phyloP scores from a whole-genome alignment of 1,140 invertebrate species.

The Microplitis mediator region DNA sequence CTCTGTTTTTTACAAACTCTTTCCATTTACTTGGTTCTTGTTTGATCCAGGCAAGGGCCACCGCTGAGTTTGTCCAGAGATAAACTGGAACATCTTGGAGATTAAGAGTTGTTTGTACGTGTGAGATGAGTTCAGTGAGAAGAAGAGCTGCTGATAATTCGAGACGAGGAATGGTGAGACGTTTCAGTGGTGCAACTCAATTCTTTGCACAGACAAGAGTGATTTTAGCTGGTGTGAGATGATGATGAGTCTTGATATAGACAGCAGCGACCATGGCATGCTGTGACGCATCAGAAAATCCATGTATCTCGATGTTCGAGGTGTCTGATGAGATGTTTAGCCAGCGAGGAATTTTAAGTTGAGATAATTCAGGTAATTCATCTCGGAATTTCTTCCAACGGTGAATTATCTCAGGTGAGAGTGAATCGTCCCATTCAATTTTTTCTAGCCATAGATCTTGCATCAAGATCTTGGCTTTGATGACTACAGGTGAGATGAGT shows the following conservation, averaged over 20 bases:
- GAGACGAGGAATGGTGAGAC: conserved; percentile 39
- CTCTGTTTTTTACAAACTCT: conserved; percentile 48
- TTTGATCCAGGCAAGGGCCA: conserved; percentile 26
- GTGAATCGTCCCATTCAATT: conserved; percentile 44
- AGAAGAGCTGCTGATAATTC: conserved; percentile 38
- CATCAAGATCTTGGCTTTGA: conserved; percentile 45
- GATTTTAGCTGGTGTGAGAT: background rate
- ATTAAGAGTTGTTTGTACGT: conserved; percentile 11
- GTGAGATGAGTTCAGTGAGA: conserved; percentile 23
- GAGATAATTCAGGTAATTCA: too few species aligned
- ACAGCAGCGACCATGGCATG: conserved; percentile 4
- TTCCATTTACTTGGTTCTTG: background rate
- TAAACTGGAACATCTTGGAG: background rate
- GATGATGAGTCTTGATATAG: conserved; percentile 24
- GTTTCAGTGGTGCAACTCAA: conserved; percentile 40
- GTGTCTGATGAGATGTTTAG: too few species aligned
- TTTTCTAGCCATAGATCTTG: conserved; percentile 42
- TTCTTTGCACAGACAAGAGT: conserved; percentile 40
- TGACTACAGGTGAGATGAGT: conserved; percentile 32
- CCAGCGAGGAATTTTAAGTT: too few species aligned
- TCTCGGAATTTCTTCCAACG: too few species aligned
- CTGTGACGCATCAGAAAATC: conserved; percentile 34
- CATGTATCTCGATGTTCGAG: conserved; percentile 21
- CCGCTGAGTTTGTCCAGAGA: conserved; percentile 34
- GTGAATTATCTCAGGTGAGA: too few species aligned